Evolutionary conservation across 2,888 invertebrate genomes (phyloP).

Genomic region (Nomada ruficornis): DNA sequence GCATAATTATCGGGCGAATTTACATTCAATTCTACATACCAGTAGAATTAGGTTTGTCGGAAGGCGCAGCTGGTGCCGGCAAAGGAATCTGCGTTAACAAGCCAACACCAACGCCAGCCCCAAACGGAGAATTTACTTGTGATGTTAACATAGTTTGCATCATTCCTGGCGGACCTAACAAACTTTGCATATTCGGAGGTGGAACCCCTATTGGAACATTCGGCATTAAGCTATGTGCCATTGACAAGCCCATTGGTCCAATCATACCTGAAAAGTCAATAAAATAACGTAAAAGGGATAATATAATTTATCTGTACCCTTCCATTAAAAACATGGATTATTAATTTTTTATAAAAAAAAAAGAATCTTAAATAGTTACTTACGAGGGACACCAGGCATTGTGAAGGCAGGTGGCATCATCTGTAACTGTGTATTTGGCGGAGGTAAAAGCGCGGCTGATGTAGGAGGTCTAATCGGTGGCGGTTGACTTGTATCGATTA

Average conservation of each 20-base stretch:
- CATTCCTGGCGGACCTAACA: slow-evolving; percentile 82
- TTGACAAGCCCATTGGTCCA: slow-evolving; percentile 86
- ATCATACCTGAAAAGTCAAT: slow-evolving; percentile 77
- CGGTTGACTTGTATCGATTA: slow-evolving; percentile 88
- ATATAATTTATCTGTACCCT: too few relatives aligned
- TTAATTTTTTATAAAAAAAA: slow-evolving; percentile 4
- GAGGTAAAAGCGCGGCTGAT: slow-evolving; percentile 83
- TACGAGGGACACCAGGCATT: slow-evolving; percentile 84
- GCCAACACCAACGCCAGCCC: slow-evolving; percentile 80
- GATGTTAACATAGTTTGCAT: slow-evolving; percentile 82
- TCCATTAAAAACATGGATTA: not conserved
- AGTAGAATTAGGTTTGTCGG: slow-evolving; percentile 83
- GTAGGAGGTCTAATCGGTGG: slow-evolving; percentile 85
- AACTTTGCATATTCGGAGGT: slow-evolving; percentile 86
- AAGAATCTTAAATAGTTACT: slow-evolving; percentile 64
- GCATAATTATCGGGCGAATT: not conserved
- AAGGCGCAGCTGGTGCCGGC: slow-evolving; percentile 82
- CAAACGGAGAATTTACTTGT: slow-evolving; percentile 83
- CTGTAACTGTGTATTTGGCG: slow-evolving; percentile 80
- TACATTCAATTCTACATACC: slow-evolving; percentile 67
- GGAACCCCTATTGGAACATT: slow-evolving; percentile 86
- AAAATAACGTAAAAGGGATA: not conserved
- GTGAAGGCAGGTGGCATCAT: slow-evolving; percentile 85
- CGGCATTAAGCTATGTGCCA: slow-evolving; percentile 85
- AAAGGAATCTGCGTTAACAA: slow-evolving; percentile 83